Evolutionary conservation across 2,888 invertebrate species (phyloP).

Genomic region (Fragum sueziense): DNA sequence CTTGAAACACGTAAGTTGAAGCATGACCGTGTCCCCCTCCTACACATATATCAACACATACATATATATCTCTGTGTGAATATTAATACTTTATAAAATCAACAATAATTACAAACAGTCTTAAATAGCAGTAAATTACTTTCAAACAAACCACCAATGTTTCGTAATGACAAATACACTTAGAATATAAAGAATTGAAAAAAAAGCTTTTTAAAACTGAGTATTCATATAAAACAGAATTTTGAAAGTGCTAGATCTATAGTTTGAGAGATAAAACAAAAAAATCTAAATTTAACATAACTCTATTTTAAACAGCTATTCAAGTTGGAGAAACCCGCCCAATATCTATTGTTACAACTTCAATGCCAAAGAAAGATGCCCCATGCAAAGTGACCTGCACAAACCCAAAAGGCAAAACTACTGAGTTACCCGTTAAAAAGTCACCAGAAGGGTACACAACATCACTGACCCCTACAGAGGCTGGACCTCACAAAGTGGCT

Average conservation of each 20-base stretch:
- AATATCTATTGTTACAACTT: constrained; percentile 47
- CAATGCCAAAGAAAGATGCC: constrained; percentile 67
- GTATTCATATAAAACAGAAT: no score
- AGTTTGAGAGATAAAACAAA: no score
- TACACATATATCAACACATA: neutral
- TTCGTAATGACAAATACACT: no score
- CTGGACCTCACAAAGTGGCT: constrained; percentile 82
- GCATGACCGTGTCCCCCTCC: constrained; percentile 16
- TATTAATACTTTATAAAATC: neutral
- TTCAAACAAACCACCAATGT: no score
- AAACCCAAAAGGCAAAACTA: constrained; percentile 82
- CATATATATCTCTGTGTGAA: neutral
- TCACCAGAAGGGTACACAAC: constrained; percentile 87
- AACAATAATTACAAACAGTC: no score
- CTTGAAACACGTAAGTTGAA: constrained; percentile 59
- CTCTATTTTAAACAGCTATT: constrained; percentile 48
- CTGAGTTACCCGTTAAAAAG: constrained; percentile 91
- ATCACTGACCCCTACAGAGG: constrained; percentile 79
- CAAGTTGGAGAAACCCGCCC: constrained; percentile 58
- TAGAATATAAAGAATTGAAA: no score
- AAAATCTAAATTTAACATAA: no score
- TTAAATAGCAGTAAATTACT: no score
- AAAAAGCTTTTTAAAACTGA: no score
- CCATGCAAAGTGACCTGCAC: constrained; percentile 69
- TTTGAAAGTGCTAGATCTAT: no score